phyloP scores from a whole-genome alignment of 1,140 invertebrate genomes.

The Macrotrachela quadricornifera region DNA sequence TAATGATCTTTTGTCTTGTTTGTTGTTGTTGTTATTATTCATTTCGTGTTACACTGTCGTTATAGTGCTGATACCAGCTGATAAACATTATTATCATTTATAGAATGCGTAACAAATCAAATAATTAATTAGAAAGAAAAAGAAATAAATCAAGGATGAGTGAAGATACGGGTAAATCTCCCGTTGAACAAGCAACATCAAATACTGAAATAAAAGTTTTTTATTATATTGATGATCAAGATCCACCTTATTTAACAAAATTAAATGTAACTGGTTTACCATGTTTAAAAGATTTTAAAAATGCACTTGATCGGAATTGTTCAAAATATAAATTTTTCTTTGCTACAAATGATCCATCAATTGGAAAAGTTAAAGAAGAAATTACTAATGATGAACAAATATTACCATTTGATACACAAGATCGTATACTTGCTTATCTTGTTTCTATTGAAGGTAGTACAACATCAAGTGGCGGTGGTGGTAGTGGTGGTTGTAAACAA shows the following conservation, averaged over 20 bases:
- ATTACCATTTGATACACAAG: constrained; percentile 75
- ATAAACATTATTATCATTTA: no score
- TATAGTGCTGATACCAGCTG: no score
- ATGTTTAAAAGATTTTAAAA: constrained; percentile 87
- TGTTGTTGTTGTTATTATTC: no score
- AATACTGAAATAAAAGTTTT: constrained; percentile 76
- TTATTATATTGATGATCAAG: constrained; percentile 97
- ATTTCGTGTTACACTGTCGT: no score
- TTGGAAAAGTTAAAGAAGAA: constrained; percentile 93
- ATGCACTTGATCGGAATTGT: constrained; percentile 63
- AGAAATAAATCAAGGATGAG: no score
- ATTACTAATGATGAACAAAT: constrained; percentile 83
- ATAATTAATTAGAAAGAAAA: no score
- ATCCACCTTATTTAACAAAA: constrained; percentile 93
- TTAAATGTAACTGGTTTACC: constrained; percentile 81
- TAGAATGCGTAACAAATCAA: no score
- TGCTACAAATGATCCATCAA: constrained; percentile 97
- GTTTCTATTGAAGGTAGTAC: constrained; percentile 10
- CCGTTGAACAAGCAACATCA: no score
- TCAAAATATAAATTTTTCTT: constrained; percentile 73
- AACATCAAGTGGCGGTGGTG: no score
- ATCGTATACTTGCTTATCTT: constrained; percentile 84
- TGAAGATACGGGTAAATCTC: no score
- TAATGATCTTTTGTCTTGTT: no score
- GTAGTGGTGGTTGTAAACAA: no score